A percentile compares a stretch with the other conserved stretches of the same genome.
These are phyloP conservation scores for Malacoctenus gilli DNA, from an alignment of 2,797 vertebrate genomes.

Conservation along the genomic window DNA sequence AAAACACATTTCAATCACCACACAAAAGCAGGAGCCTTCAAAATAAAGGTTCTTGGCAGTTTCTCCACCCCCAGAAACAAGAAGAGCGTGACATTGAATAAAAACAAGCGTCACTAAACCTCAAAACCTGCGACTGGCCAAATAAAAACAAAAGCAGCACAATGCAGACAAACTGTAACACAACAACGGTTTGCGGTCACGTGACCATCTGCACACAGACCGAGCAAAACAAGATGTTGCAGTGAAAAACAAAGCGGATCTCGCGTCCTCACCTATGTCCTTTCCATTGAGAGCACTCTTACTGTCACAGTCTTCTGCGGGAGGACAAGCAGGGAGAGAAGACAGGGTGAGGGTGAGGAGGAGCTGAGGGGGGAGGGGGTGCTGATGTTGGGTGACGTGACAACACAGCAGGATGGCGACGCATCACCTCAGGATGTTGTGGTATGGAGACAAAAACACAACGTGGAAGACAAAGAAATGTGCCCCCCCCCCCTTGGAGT, in stretches of 20 bases:
- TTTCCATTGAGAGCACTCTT: constrained; percentile 88
- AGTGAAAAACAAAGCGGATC: background rate
- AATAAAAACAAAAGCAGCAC: background rate
- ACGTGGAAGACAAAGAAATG: constrained; percentile 8
- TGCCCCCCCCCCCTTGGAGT: no score
- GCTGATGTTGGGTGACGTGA: constrained; percentile 9
- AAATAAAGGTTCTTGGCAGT: no score
- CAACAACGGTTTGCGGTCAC: constrained; percentile 12
- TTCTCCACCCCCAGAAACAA: no score
- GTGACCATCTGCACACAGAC: constrained; percentile 35
- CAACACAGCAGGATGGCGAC: constrained; percentile 20
- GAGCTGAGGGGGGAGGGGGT: constrained; percentile 2
- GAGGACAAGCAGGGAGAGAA: constrained; percentile 56
- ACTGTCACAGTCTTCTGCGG: constrained; percentile 90
- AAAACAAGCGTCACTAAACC: no score
- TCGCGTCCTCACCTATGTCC: constrained; percentile 86
- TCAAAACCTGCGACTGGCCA: no score
- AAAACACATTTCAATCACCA: no score
- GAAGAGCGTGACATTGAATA: no score
- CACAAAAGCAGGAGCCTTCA: no score
- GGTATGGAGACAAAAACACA: background rate
- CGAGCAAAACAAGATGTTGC: constrained; percentile 21
- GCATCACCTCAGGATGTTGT: background rate
- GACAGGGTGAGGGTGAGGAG: constrained; percentile 48
- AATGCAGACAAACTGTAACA: constrained; percentile 6